Base-by-base conservation (phyloP, 2,888 invertebrate genomes). In the Oligia strigilis region DNA sequence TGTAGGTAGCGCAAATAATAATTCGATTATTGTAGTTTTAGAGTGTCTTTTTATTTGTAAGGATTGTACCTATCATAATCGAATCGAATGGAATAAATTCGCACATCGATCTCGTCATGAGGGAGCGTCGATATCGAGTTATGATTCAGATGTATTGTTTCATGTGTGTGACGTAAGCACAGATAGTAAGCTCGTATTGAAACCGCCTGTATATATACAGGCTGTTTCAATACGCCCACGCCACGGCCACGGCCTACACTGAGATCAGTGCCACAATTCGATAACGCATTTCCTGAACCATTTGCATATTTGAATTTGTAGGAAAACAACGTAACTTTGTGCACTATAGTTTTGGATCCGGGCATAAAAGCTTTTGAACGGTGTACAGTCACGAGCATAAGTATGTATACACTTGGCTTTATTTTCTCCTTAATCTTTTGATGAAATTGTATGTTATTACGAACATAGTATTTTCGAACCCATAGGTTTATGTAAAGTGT, bases 91-190 rank as follows among this genome's bases (percentile, higher is more conserved):
- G 1, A 49, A n/a, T 76, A 82, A 78, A 72, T 49, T 36, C 23
- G 1, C 8, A 66, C 40, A 66, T 67, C 9, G 60, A 3, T 65
- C 40, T 74, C 65, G 69, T 73, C 75, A 70, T 64, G 75, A n/a
- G 86, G 58, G 75, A 73, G 13, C 69, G 4, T 23, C 17, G 62
- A 77, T 82, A 85, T 75, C 83, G 83, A 43, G 69, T 69, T 83
- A 86, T 72, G 86, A 65, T 79, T 77, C 67, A 67, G 67, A n/a
- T 49, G 71, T 49, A 85, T 82, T 86, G 83, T 85, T 66, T 74
- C 86, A 72, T 46, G 65, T 64, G 60, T 60, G n/a, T 82, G 83
- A 74, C 83, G 55, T 71, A 69, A 71, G 36, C 83, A 66, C 72
- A 29, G 78, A 78, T 82, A 58, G 64, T 72, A 49, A 64, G 64